Conservation (phyloP, 2,797 vertebrate species). For the Spinus pinus region DNA sequence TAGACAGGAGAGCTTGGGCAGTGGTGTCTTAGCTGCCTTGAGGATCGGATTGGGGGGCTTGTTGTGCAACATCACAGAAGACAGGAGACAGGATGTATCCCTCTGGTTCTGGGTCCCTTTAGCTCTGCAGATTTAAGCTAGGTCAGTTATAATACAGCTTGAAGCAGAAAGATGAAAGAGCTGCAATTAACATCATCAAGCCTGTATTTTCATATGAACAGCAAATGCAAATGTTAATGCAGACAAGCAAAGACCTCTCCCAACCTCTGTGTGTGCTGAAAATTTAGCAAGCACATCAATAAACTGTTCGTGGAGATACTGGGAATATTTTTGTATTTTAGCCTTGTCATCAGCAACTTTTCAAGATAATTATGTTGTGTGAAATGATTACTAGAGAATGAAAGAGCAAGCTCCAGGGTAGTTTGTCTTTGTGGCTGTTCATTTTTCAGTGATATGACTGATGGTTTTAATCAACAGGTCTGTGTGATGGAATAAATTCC, state of each 20-base stretch:
- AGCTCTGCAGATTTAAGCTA: neutral
- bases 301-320: neutral
- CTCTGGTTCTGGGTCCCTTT: neutral
- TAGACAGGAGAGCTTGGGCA: neutral
- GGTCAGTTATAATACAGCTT: slow-evolving; percentile 11
- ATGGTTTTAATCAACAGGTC: slow-evolving; percentile 56
- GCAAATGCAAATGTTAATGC: slow-evolving; percentile 18
- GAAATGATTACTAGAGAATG: slow-evolving; percentile 34
- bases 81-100: neutral
- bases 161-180: slow-evolving; percentile 40
- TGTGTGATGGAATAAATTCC: neutral
- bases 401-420: slow-evolving; percentile 31
- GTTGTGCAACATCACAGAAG: neutral
- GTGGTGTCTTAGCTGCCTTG: neutral
- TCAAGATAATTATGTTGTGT: slow-evolving; percentile 46
- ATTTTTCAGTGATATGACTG: slow-evolving; percentile 30
- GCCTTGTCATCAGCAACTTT: slow-evolving; percentile 56
- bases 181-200: slow-evolving; percentile 35
- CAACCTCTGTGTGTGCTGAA: neutral
- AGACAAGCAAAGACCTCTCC: slow-evolving; percentile 16
- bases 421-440: slow-evolving; percentile 30
- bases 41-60: neutral
- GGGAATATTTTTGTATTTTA: slow-evolving; percentile 45
- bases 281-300: slow-evolving; percentile 28
- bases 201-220: neutral